phyloP scores from a whole-genome alignment of 2,888 invertebrate species.

The Hylaea fasciaria region DNA sequence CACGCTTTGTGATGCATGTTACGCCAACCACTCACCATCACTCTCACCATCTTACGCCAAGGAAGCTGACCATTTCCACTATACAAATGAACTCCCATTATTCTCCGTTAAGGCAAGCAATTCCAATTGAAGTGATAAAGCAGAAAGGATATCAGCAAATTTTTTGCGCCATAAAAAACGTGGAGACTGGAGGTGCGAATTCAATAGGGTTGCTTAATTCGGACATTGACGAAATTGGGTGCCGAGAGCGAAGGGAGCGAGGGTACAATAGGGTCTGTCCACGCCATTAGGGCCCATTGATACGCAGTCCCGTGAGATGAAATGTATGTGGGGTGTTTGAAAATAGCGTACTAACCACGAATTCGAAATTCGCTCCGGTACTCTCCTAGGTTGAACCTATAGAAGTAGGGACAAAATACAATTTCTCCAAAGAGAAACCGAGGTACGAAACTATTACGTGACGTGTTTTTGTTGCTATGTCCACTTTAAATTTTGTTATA shows the following conservation, averaged over 20 bases:
- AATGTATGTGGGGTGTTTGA: conserved; percentile 61
- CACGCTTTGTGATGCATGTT: too few species aligned
- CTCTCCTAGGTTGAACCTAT: conserved; percentile 10
- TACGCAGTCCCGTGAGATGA: conserved; percentile 63
- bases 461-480: conserved; percentile 7
- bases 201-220: conserved; percentile 59
- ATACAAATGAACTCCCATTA: too few species aligned
- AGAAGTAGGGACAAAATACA: conserved; percentile 10
- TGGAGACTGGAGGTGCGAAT: conserved; percentile 56
- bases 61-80: too few species aligned
- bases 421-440: conserved; percentile 17
- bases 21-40: too few species aligned
- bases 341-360: conserved; percentile 50
- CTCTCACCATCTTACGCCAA: too few species aligned
- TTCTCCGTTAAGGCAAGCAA: neutral
- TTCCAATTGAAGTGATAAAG: conserved; percentile 13
- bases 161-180: conserved; percentile 40
- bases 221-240: conserved; percentile 57
- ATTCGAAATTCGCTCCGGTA: conserved; percentile 41
- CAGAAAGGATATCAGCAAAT: conserved; percentile 24
- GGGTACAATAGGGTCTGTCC: conserved; percentile 60
- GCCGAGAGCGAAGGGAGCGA: conserved; percentile 48
- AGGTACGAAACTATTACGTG: conserved; percentile 16
- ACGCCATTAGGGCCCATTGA: conserved; percentile 75
- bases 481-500: conserved; percentile 9